These are phyloP conservation scores for Pseudopleuronectes americanus DNA, from an alignment of 2,797 vertebrate species.

Conservation along the genomic window DNA sequence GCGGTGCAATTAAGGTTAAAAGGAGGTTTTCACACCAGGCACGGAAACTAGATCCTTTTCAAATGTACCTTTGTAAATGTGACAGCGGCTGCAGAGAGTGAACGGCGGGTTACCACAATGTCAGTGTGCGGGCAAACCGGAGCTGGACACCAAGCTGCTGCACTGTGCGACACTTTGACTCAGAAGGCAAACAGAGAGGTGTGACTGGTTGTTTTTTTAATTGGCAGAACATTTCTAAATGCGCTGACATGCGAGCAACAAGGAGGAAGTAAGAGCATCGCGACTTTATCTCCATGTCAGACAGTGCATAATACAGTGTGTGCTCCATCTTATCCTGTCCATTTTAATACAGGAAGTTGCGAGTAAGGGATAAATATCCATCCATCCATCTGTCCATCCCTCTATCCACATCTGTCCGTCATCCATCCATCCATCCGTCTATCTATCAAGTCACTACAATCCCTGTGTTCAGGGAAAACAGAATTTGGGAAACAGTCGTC, in stretches of 20 bases:
- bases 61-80: conserved; percentile 50
- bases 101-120: conserved; percentile 5
- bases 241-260: conserved; percentile 11
- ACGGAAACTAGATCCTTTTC: conserved; percentile 62
- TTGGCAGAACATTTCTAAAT: conserved; percentile 42
- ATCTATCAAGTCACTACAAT: no score
- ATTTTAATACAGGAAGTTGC: no score
- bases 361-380: no score
- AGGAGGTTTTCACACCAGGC: conserved; percentile 55
- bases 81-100: conserved; percentile 3
- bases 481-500: no score
- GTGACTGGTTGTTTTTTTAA: conserved; percentile 18
- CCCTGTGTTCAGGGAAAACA: no score
- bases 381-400: no score
- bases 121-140: conserved; percentile 9
- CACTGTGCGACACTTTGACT: background rate
- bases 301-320: conserved; percentile 13
- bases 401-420: no score
- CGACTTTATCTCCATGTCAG: conserved; percentile 26
- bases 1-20: conserved; percentile 72
- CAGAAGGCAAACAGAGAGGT: conserved; percentile 26
- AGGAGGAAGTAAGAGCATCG: conserved; percentile 5
- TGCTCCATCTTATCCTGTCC: background rate
- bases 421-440: no score
- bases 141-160: conserved; percentile 15